Evolutionary conservation across 2,113 vertebrate genomes (phyloP), one percentile per base, ranked within the genome.

Genomic region (Tretioscincus oriximinensis): DNA sequence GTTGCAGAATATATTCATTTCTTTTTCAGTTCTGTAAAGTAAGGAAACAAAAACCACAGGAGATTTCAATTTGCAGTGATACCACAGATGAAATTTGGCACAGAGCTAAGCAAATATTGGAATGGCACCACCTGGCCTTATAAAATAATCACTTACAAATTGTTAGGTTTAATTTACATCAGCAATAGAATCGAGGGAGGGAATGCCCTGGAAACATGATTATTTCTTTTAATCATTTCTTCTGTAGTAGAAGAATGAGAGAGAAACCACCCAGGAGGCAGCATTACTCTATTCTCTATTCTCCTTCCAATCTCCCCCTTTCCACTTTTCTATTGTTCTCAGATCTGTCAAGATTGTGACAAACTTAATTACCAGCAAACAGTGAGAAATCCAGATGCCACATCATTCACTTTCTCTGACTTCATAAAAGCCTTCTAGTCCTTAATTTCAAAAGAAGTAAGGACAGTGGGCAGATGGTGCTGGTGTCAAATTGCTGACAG

Each of bases 311-410:
- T 73, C 85, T 85, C 84, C 82, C 80, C 88, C 87, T 89, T 74
- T 75, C 78, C 84, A 85, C 82, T 72, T 7, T 60, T 87, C 18
- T 65, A 81, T 83, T 88, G 85, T 91, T 92, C 82, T 71, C 83
- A 78, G 88, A 84, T 85, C 86, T 91, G 82, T 90, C 84, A 86
- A 90, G 83, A 79, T 31, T 88, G 71, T 85, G 87, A 90, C 88
- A 92, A 89, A 91, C 83, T 92, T 90, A 91, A 92, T 92, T 93
- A 90, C 77, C 81, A 77, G 86, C 68, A 81, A 92, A 84, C 81
- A 92, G 84, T 21, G 85, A 88, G 83, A 84, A 91, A 88, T 84
- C 81, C 85, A 90, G 88, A 83, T 86, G 83, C 88, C 79, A 91
- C 1, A 77, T 28, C 69, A n/a, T 9, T 29, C 28, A 45, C 72